Conservation (phyloP, 1,140 invertebrate species). For the Panagrolaimus sp. region DNA sequence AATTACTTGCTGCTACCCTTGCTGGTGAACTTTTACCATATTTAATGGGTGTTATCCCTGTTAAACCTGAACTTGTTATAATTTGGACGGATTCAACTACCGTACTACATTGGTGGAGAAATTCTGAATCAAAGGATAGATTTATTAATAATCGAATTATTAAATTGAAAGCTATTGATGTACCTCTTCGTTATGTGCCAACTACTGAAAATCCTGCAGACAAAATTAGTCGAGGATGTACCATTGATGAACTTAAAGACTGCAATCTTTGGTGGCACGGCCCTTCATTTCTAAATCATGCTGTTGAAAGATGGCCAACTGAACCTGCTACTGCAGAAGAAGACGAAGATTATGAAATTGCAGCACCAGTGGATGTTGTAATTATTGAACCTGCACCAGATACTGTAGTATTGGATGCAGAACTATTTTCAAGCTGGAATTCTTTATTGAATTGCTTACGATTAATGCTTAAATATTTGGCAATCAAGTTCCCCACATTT, state of each 20-base stretch:
- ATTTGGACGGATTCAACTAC: conserved; percentile 33
- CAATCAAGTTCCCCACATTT: no score
- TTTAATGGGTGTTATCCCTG: conserved; percentile 12
- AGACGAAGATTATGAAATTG: background rate
- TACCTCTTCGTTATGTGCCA: conserved; percentile 18
- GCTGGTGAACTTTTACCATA: background rate
- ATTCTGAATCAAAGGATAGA: background rate
- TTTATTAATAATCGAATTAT: conserved; percentile 27
- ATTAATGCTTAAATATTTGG: no score
- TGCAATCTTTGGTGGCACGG: conserved; percentile 26
- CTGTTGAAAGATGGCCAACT: background rate
- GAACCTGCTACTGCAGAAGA: background rate
- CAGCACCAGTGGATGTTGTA: no score
- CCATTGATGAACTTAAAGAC: conserved; percentile 14
- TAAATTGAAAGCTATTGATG: background rate
- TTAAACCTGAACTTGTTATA: background rate
- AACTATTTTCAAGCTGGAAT: no score
- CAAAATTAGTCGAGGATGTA: conserved; percentile 16
- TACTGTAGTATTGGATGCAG: no score
- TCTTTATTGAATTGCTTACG: no score
- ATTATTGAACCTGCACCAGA: no score
- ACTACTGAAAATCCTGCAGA: conserved; percentile 29
- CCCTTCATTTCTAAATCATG: conserved; percentile 7
- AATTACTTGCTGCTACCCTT: conserved; percentile 22
- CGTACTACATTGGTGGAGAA: conserved; percentile 23